phyloP scores from a whole-genome alignment of 2,113 vertebrate genomes.

The Mesoclemmys tuberculata region DNA sequence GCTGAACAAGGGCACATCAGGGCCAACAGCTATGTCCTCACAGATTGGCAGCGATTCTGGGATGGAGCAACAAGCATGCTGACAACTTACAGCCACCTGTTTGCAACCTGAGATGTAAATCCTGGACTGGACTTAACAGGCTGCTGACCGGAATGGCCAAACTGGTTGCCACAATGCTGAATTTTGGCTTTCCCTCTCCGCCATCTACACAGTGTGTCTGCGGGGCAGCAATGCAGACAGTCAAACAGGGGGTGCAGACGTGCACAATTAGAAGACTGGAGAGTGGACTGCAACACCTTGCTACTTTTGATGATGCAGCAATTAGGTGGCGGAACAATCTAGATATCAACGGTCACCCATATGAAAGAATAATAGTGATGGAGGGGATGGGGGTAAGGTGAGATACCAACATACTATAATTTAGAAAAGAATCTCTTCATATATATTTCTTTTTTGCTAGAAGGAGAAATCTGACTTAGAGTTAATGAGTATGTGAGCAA shows the following conservation, averaged over 20 bases:
- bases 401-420: neutral
- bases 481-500: neutral
- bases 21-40: neutral
- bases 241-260: no score
- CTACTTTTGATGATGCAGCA: neutral
- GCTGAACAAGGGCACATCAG: neutral
- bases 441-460: neutral
- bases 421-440: slow-evolving; percentile 22
- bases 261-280: neutral
- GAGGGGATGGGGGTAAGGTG: neutral
- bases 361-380: neutral
- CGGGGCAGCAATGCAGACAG: neutral
- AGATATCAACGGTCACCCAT: neutral
- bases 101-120: neutral
- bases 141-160: neutral
- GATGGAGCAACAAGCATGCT: neutral
- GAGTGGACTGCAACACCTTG: neutral
- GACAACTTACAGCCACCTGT: neutral
- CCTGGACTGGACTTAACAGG: neutral
- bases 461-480: slow-evolving; percentile 35
- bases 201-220: neutral
- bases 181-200: neutral
- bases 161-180: neutral
- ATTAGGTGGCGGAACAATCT: neutral
- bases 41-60: neutral